These are phyloP conservation scores for Pachycephala philippinensis DNA, from an alignment of 2,113 vertebrate species.

Conservation along the genomic window DNA sequence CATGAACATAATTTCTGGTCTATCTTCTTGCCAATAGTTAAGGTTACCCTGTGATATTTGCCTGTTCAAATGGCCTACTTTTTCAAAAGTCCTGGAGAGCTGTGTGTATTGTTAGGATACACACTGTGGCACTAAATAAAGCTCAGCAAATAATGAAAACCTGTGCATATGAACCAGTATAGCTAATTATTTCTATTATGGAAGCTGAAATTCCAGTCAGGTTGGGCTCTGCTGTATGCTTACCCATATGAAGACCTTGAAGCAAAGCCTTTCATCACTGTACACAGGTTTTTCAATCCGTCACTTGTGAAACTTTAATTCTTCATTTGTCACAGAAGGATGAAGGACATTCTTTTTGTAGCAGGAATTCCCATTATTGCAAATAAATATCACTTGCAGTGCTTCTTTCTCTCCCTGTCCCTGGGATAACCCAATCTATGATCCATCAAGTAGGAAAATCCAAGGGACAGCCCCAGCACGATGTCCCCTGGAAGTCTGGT, in stretches of 20 bases:
- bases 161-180: background rate
- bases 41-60: background rate
- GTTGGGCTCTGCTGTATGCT: background rate
- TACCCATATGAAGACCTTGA: background rate
- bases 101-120: background rate
- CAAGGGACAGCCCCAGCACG: accelerated
- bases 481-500: background rate
- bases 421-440: background rate
- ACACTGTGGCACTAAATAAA: background rate
- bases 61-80: conserved; percentile 25
- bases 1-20: conserved; percentile 29
- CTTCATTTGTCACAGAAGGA: background rate
- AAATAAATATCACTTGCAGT: background rate
- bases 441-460: background rate
- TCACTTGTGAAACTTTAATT: background rate
- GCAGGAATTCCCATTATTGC: background rate
- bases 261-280: background rate
- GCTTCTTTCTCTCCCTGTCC: background rate
- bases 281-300: background rate
- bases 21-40: conserved; percentile 43
- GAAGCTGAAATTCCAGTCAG: background rate
- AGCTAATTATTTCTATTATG: conserved; percentile 17
- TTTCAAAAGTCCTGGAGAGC: conserved; percentile 24
- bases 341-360: background rate
- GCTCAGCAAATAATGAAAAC: background rate